A percentile compares a stretch with the other conserved stretches of the same genome.
These are phyloP conservation scores for Pseudochirops corinnae DNA, from an alignment of 2,797 vertebrate genomes.

Conservation along the genomic window DNA sequence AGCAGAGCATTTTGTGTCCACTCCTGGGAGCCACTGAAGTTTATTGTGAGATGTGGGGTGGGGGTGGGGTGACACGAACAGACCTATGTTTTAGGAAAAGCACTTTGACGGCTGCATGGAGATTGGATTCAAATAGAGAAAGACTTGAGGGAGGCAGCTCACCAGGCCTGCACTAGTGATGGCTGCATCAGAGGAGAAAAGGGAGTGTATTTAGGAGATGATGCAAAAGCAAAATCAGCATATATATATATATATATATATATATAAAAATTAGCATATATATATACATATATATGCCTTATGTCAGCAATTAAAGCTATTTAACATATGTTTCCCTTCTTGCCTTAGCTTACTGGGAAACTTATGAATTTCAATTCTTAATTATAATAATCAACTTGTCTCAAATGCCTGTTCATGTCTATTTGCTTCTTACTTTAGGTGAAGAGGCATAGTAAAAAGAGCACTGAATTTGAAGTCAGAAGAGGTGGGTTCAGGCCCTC, in stretches of 20 bases:
- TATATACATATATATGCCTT: not conserved
- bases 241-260: no score
- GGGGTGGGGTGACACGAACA: not conserved
- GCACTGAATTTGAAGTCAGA: not conserved
- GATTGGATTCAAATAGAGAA: not conserved
- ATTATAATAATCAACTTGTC: not conserved
- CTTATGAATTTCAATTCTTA: not conserved
- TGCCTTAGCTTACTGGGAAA: not conserved
- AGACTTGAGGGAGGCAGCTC: not conserved
- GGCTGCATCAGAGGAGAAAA: not conserved
- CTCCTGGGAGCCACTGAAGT: not conserved
- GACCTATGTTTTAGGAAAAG: not conserved
- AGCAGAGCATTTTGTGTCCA: not conserved
- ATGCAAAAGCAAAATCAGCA: not conserved
- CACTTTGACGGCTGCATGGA: not conserved
- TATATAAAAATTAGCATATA: no score
- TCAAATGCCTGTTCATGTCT: not conserved
- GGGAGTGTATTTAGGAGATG: not conserved
- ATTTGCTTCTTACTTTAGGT: not conserved
- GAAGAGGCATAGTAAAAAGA: not conserved
- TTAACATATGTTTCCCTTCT: not conserved
- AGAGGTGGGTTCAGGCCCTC: not conserved
- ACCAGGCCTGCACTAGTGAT: not conserved
- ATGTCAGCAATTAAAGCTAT: not conserved
- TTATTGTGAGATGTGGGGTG: not conserved